phyloP scores from a whole-genome alignment of 2,888 invertebrate species.

The Sesamia inferens region DNA sequence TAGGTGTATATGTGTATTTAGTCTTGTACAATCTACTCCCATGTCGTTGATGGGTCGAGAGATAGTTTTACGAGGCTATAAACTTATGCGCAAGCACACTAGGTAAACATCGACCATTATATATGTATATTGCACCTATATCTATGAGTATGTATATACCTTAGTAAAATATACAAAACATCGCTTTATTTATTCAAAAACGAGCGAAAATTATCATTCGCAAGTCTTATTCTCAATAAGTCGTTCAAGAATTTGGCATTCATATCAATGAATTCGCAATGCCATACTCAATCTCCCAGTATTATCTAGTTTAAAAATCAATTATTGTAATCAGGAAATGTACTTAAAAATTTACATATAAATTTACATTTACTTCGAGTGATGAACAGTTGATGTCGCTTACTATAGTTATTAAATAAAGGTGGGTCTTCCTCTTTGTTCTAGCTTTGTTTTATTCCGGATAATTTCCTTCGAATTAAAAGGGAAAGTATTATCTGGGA shows the following conservation, averaged over 20 bases:
- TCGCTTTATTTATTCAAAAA: constrained; percentile 6
- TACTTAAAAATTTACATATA: constrained; percentile 8
- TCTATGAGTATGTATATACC: no score
- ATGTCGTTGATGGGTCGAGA: constrained; percentile 27
- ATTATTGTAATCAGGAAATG: constrained; percentile 12
- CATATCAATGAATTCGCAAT: constrained; percentile 12
- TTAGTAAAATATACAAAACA: not conserved
- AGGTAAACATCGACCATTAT: not conserved
- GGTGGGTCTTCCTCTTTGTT: constrained; percentile 32
- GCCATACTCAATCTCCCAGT: not conserved
- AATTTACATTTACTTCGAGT: constrained; percentile 25
- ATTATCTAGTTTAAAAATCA: constrained; percentile 16
- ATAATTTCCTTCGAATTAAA: constrained; percentile 36
- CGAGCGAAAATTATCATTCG: not conserved
- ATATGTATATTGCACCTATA: no score
- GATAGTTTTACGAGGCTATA: constrained; percentile 53
- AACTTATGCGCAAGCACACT: constrained; percentile 41
- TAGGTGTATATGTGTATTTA: not conserved
- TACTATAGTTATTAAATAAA: constrained; percentile 29
- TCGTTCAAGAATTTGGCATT: constrained; percentile 7
- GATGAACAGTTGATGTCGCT: constrained; percentile 22
- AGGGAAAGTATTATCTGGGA: constrained; percentile 38
- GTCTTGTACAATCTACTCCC: constrained; percentile 15
- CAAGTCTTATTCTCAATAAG: not conserved
- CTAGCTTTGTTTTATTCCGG: constrained; percentile 33